Conservation (phyloP, 2,888 invertebrate genomes). For the Lamellibrachia satsuma region DNA sequence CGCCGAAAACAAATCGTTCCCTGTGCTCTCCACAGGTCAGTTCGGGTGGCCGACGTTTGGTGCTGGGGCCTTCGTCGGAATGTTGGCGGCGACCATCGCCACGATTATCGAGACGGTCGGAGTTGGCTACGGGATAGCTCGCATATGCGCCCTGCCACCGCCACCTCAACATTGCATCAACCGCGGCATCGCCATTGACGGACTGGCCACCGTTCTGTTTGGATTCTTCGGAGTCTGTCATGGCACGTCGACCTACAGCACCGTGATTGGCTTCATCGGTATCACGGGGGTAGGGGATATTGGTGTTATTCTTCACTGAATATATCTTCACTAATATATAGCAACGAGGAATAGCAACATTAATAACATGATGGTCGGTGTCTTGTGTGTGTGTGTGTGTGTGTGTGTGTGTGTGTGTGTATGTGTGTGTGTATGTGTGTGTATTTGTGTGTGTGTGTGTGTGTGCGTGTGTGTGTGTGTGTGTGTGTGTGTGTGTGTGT, state of each 20-base stretch:
- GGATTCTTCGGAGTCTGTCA: conserved; percentile 86
- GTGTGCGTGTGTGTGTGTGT: too few relatives aligned
- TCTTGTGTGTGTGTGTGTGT: too few relatives aligned
- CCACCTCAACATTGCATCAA: conserved; percentile 32
- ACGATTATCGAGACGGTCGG: conserved; percentile 30
- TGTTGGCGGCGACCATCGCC: conserved; percentile 25
- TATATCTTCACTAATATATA: too few relatives aligned
- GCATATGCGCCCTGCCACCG: conserved; percentile 25
- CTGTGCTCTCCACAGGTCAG: conserved; percentile 21
- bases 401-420: too few relatives aligned
- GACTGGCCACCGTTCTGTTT: conserved; percentile 79
- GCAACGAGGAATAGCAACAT: too few relatives aligned
- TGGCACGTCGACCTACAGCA: conserved; percentile 85
- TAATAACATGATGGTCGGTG: too few relatives aligned
- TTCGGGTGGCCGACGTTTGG: conserved; percentile 28
- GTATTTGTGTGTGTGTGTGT: too few relatives aligned
- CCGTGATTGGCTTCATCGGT: conserved; percentile 86
- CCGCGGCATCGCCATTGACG: conserved; percentile 73
- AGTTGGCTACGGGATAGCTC: conserved; percentile 27
- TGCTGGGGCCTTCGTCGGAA: conserved; percentile 26
- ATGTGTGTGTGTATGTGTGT: too few relatives aligned
- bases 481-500: too few relatives aligned
- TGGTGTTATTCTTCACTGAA: background rate
- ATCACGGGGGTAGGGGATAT: conserved; percentile 74
- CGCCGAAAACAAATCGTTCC: background rate